Evolutionary conservation across 2,888 invertebrate genomes (phyloP).

Genomic region (Aleiodes alternator): DNA sequence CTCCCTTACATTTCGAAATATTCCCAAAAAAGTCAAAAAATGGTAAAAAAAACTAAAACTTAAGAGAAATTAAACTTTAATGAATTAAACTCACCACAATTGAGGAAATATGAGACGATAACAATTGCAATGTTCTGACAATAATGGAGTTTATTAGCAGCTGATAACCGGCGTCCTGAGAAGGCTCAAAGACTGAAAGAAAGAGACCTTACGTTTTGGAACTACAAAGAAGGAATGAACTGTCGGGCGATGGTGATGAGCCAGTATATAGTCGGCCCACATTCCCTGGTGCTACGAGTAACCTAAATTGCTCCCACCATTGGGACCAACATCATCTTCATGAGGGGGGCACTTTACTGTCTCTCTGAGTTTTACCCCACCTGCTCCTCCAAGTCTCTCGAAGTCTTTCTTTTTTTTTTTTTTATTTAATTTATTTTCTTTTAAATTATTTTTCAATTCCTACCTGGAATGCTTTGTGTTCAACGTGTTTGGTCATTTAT

Average conservation of each 20-base stretch:
- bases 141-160: not conserved
- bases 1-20: not conserved
- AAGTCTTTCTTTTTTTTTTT: not conserved
- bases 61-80: not conserved
- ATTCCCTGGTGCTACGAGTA: slow-evolving; percentile 74
- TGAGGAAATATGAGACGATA: slow-evolving; percentile 18
- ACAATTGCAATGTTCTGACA: slow-evolving; percentile 3
- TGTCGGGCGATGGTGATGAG: slow-evolving; percentile 69
- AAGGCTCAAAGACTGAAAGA: not conserved
- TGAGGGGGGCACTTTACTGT: slow-evolving; percentile 4
- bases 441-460: not conserved
- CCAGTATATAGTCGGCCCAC: slow-evolving; percentile 74
- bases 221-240: slow-evolving; percentile 71
- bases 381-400: slow-evolving; percentile 1
- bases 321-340: slow-evolving; percentile 40
- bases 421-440: not conserved
- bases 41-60: not conserved
- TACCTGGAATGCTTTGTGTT: slow-evolving; percentile 3
- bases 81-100: slow-evolving; percentile 6
- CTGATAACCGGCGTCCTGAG: not conserved
- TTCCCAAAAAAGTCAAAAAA: not conserved
- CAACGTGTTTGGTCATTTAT: slow-evolving; percentile 5
- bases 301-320: slow-evolving; percentile 74
- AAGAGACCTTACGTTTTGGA: slow-evolving; percentile 60
- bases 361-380: slow-evolving; percentile 1